Conservation (phyloP, 2,888 invertebrate species). For the Hemaris fuciformis region DNA sequence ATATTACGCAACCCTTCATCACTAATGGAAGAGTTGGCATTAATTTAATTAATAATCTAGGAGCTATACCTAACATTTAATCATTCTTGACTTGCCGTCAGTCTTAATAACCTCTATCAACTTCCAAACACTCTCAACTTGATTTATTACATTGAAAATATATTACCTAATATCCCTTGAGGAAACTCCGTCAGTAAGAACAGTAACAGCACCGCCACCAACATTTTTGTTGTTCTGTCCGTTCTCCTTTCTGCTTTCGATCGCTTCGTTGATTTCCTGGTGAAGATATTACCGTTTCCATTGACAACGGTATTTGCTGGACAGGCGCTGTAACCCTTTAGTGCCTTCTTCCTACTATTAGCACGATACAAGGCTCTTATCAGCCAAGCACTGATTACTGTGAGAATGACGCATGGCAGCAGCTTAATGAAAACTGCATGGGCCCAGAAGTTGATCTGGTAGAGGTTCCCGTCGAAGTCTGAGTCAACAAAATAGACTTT, state of each 20-base stretch:
- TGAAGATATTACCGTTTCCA: conserved; percentile 65
- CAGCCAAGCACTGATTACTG: conserved; percentile 87
- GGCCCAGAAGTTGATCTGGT: conserved; percentile 89
- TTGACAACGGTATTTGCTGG: conserved; percentile 56
- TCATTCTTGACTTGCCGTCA: too few species aligned
- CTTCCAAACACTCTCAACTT: neutral
- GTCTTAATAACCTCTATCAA: neutral
- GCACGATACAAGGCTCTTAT: conserved; percentile 87
- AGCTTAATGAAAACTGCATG: conserved; percentile 91
- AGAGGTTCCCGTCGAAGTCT: conserved; percentile 81
- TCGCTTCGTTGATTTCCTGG: conserved; percentile 64
- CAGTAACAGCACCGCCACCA: conserved; percentile 91
- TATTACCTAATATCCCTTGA: conserved; percentile 86
- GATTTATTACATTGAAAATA: neutral
- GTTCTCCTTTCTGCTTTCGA: conserved; percentile 70
- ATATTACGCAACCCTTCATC: too few species aligned
- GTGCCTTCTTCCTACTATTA: conserved; percentile 84
- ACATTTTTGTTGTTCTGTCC: conserved; percentile 94
- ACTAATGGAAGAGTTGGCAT: too few species aligned
- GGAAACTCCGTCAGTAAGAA: conserved; percentile 96
- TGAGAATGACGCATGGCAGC: conserved; percentile 89
- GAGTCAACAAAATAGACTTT: conserved; percentile 78
- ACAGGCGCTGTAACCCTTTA: conserved; percentile 76
- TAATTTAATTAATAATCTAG: too few species aligned
- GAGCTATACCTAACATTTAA: too few species aligned